These are phyloP conservation scores for Acromyrmex charruanus DNA, from an alignment of 1,140 invertebrate genomes.

Conservation along the genomic window DNA sequence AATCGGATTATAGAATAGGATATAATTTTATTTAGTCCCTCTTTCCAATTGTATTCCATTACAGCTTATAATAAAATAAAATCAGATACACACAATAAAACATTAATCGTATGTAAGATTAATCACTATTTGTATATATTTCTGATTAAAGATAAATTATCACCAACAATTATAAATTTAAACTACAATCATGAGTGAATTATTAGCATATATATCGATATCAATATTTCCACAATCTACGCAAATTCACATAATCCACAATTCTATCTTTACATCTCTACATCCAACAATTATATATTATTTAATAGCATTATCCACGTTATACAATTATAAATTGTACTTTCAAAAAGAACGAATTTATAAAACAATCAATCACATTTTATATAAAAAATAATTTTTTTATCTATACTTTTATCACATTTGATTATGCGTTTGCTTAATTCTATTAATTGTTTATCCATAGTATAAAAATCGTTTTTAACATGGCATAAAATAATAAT, in stretches of 20 bases:
- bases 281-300: neutral
- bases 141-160: neutral
- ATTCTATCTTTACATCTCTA: constrained; percentile 14
- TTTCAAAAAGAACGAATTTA: neutral
- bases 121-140: neutral
- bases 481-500: neutral
- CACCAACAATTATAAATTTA: constrained; percentile 8
- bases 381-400: neutral
- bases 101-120: neutral
- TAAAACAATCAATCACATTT: neutral
- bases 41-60: neutral
- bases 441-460: neutral
- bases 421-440: neutral
- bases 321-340: neutral
- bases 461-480: neutral
- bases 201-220: constrained; percentile 40
- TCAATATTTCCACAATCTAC: constrained; percentile 34
- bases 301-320: neutral
- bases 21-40: constrained; percentile 33
- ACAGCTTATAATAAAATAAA: neutral
- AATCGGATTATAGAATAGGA: neutral
- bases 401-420: too few species aligned
- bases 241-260: neutral
- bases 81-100: constrained; percentile 1
- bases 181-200: constrained; percentile 30